Evolutionary conservation across 2,113 vertebrate species (phyloP), one percentile per base, ranked within the genome.

Genomic region (Melanotaenia duboulayi): DNA sequence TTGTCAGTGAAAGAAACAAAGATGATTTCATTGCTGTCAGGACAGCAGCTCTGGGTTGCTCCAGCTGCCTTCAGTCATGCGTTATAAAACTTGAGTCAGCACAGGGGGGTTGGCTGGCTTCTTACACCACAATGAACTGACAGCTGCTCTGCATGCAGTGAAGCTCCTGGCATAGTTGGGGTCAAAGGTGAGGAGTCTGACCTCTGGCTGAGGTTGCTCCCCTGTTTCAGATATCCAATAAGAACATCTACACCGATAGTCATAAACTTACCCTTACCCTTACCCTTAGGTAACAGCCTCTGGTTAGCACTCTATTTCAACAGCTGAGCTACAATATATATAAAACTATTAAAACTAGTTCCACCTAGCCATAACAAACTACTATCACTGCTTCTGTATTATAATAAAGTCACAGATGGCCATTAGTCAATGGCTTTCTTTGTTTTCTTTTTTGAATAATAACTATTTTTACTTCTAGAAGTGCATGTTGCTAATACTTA

Each of bases 161-260:
- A 74, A 44, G 70, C 80, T 75, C 61, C 71, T 75, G 69, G 46
- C 40, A 77, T 42, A 83, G 12, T 80, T 22, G 35, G 77, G 87
- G 86, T 87, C 80, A 89, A 64, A 80, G 74, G 83, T 83, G 68
- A 55, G 54, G 40, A 58, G 71, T 75, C 76, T 62, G 74, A 68
- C 39, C 74, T 75, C 50, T 25, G 20, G 62, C 50, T 8, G 57
- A 6, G 19, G 51, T 74, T 67, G 44, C 65, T 46, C 17, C 16
- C 7, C 7, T n/a, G 23, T 40, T 22, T 61, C 56, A 49, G 22
- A 57, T 17, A 42, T 60, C 51, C 25, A 70, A 66, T 32, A 57
- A 64, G 24, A 42, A 50, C 14, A 17, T 55, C 77, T 63, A 57
- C 13, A 1, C 39, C 14, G 13, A 5, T 25, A 24, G 9, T 40